A percentile compares a stretch with the other conserved stretches of the same genome.
phyloP scores from a whole-genome alignment of 2,113 vertebrate species.

The Plectropomus leopardus region DNA sequence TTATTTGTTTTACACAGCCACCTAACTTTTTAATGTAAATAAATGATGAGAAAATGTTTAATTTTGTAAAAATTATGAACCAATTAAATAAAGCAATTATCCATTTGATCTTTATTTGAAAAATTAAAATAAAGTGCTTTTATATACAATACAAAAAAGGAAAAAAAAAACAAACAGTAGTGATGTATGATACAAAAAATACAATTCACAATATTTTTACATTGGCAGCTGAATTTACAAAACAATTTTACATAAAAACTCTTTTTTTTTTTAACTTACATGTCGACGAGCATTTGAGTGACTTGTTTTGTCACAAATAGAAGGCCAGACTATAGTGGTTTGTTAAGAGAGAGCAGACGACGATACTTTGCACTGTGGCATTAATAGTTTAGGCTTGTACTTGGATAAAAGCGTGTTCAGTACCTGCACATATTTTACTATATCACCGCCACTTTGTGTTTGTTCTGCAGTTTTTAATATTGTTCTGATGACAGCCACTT shows the following conservation, averaged over 20 bases:
- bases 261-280: constrained; percentile 66
- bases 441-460: constrained; percentile 52
- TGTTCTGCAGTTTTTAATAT: constrained; percentile 57
- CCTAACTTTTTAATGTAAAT: no score
- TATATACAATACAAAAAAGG: constrained; percentile 85
- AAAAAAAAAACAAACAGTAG: constrained; percentile 80
- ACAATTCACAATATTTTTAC: constrained; percentile 85
- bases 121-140: constrained; percentile 89
- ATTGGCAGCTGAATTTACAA: constrained; percentile 87
- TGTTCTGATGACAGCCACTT: constrained; percentile 62
- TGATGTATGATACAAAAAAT: constrained; percentile 85
- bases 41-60: background rate
- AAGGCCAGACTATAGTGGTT: constrained; percentile 75
- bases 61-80: constrained; percentile 6
- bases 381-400: constrained; percentile 59
- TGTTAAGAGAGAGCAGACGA: constrained; percentile 53
- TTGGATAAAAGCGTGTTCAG: constrained; percentile 57
- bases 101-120: constrained; percentile 85
- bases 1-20: no score
- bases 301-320: constrained; percentile 69
- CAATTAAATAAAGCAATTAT: constrained; percentile 59
- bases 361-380: constrained; percentile 66
- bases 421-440: constrained; percentile 59
- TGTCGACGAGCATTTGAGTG: constrained; percentile 69
- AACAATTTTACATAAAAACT: constrained; percentile 80